Percentiles rank a stretch among this genome's conserved stretches.
These are phyloP conservation scores for Dysmachus trigonus DNA, from an alignment of 2,888 invertebrate species.

Conservation along the genomic window DNA sequence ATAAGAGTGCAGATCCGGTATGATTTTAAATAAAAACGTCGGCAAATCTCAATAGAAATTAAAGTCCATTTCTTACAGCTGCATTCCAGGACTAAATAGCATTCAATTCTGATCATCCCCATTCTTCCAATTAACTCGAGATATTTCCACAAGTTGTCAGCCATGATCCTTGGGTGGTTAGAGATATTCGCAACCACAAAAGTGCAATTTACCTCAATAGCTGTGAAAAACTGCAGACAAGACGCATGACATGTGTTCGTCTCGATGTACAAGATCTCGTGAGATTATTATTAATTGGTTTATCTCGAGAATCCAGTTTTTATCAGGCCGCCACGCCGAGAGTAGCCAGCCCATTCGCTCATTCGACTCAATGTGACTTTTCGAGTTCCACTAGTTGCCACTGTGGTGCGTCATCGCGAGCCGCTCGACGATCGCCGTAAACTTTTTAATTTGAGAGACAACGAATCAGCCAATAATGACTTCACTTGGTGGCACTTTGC, in stretches of 20 bases:
- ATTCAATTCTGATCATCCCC: background rate
- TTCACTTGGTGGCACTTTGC: slow-evolving; percentile 38
- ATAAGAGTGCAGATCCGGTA: background rate
- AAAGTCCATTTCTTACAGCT: background rate
- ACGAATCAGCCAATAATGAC: slow-evolving; percentile 31
- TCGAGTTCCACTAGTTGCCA: background rate
- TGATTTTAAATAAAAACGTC: background rate
- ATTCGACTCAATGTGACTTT: background rate
- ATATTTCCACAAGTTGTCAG: background rate
- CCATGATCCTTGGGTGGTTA: background rate
- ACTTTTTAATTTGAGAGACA: slow-evolving; percentile 12
- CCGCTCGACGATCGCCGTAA: background rate
- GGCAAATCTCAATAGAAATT: background rate
- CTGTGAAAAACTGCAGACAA: slow-evolving; percentile 10
- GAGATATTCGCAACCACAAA: background rate
- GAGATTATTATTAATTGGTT: slow-evolving; percentile 42
- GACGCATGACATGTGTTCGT: slow-evolving; percentile 38
- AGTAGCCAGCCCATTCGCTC: background rate
- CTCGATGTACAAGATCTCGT: slow-evolving; percentile 34
- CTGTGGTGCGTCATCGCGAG: background rate
- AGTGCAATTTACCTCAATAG: background rate
- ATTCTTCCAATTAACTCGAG: background rate
- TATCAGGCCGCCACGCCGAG: background rate
- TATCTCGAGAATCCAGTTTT: slow-evolving; percentile 32
- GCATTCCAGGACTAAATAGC: background rate